Evolutionary conservation across 2,888 invertebrate genomes (phyloP), one percentile per base, ranked within the genome.

Genomic region (Leptarthrus brevirostris): DNA sequence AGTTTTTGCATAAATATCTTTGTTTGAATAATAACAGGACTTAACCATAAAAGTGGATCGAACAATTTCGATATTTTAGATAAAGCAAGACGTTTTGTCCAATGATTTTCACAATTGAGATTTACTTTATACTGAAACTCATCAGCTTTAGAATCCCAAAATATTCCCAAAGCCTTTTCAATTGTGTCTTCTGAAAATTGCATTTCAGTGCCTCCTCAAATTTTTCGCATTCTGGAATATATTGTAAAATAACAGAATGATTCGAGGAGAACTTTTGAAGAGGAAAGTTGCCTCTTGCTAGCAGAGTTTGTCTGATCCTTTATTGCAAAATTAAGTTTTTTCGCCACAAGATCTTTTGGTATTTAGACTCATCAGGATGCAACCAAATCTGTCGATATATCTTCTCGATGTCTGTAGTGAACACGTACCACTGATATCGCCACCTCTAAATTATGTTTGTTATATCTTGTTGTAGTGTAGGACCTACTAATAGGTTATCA

Each of bases 341-440:
- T 3, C 64, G 40, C 72, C 64, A 74, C 3, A 74, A 8, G 8
- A 74, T 61, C 36, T 44, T 56, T 18, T 58, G 72, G 10, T 36
- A 44, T 2, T 69, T 18, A 10, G 18, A n/a, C 26, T 74, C 56
- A 5, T 49, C 49, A 12, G 49, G 49, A 20, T 3, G 2, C 8
- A 49, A 16, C 49, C 14, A 49, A 47, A 52, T 47, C 30, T 73
- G 73, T 1, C 52, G 53, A 26, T 53, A 73, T 53, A 73, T 73
- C 34, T 73, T 73, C 14, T 66, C 66, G 12, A 66, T 36, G 24
- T 74, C 71, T 1, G 74, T 36, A n/a, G 54, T 40, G 36, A 74
- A 69, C 5, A 14, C 53, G 26, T 14, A 20, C 16, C 40, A 34
- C 8, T 64, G 44, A 18, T 14, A 30, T 16, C 53, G 47, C 16